phyloP scores from a whole-genome alignment of 2,888 invertebrate genomes.

The Eupithecia subumbrata region DNA sequence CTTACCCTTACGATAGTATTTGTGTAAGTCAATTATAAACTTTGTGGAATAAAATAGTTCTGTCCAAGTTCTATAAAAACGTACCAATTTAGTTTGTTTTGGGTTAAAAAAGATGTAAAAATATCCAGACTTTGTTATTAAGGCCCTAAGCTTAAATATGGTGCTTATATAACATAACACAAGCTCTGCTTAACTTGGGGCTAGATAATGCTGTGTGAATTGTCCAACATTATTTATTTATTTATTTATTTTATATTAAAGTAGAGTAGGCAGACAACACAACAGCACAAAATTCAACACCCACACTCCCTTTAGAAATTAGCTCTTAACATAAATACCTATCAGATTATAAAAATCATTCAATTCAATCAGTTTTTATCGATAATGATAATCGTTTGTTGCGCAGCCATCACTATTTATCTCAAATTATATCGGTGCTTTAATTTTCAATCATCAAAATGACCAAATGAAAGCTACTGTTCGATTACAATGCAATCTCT shows the following conservation, averaged over 20 bases:
- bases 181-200: too few species aligned
- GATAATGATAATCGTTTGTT: conserved; percentile 30
- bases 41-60: not conserved
- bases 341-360: conserved; percentile 25
- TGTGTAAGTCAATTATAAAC: not conserved
- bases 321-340: conserved; percentile 23
- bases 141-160: not conserved
- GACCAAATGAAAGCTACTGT: conserved; percentile 80
- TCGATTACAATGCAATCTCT: conserved; percentile 80
- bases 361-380: conserved; percentile 37
- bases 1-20: not conserved
- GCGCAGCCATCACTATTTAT: conserved; percentile 66
- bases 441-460: conserved; percentile 80
- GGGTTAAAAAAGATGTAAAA: not conserved
- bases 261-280: not conserved
- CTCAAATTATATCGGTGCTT: conserved; percentile 82
- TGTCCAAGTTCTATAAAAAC: not conserved
- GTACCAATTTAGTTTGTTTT: not conserved
- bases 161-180: not conserved
- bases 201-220: too few species aligned
- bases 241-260: not conserved
- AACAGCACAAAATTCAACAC: conserved; percentile 11
- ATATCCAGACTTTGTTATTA: not conserved
- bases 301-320: conserved; percentile 27
- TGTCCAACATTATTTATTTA: too few species aligned